Evolutionary conservation across 2,113 vertebrate genomes (phyloP), one percentile per base, ranked within the genome.

Genomic region (Chloroceryle aenea): DNA sequence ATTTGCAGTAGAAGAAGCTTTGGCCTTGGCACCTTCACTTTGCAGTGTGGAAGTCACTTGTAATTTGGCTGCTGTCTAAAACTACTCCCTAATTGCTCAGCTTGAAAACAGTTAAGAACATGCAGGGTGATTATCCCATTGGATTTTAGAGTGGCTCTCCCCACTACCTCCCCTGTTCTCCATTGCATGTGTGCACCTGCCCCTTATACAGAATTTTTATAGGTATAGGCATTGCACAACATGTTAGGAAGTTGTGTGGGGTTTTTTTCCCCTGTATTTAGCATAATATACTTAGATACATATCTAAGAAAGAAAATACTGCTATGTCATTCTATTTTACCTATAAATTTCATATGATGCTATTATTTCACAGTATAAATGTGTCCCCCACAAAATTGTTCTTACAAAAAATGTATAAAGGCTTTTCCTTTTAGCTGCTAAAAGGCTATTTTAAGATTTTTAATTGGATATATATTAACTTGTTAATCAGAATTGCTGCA

Each of bases 131-230:
- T 76, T 12, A 20, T 58, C 27, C 53, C n/a, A 22, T 9, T 69
- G 55, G 50, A 66, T 81, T 84, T 76, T 14, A 22, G 34, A 11
- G 21, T 38, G 29, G 40, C 26, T 58, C 38, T 85, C 52, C 20
- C 40, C 48, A 36, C n/a, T 50, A 6, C 7, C 72, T 56, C 36
- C 47, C 34, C 14, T 1, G 0, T 45, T 63, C 9, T 1, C 27
- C 7, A 0, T 7, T 34, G 12, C 40, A 8, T 26, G 13, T 6
- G 7, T 9, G 7, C 18, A 74, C 52, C 52, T 93, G 36, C 73
- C 47, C 75, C 77, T 71, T 53, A 66, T 38, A 12, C 7, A 11
- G 61, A 27, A 71, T 55, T 42, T 34, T 16, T 45, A 15, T 15
- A 47, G 20, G 14, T 85, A 79, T 71, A 74, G 64, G 23, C 34